Evolutionary conservation across 2,797 vertebrate species (phyloP).

Genomic region (Chelmon rostratus): DNA sequence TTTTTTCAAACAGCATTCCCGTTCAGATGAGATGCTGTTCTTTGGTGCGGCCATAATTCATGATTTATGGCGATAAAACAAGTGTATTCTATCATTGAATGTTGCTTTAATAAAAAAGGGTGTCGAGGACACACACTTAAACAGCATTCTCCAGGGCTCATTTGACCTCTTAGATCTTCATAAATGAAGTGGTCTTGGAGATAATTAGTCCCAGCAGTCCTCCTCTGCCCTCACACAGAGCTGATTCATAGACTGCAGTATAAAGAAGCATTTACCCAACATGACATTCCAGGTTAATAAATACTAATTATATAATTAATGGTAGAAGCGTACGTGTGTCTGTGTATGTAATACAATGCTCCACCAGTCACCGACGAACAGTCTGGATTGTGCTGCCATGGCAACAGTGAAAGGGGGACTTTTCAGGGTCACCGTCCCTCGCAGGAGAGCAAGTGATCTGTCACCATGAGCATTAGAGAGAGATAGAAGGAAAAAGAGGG

Average conservation of each 20-base stretch:
- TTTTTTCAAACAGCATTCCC: not conserved
- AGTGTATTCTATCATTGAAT: not conserved
- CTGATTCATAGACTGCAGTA: slow-evolving; percentile 24
- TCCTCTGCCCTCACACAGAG: not conserved
- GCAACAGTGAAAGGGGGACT: slow-evolving; percentile 61
- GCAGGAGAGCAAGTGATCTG: slow-evolving; percentile 55
- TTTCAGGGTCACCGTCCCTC: slow-evolving; percentile 67
- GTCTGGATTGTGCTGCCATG: slow-evolving; percentile 67
- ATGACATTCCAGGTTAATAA: slow-evolving; percentile 8
- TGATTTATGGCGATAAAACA: slow-evolving; percentile 4
- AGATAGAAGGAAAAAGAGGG: slow-evolving; percentile 4
- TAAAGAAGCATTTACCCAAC: slow-evolving; percentile 7
- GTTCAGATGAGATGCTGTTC: not conserved
- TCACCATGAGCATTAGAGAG: slow-evolving; percentile 30
- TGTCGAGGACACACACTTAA: not conserved
- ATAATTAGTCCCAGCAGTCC: slow-evolving; percentile 37
- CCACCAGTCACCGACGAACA: slow-evolving; percentile 16
- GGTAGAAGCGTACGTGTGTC: not conserved
- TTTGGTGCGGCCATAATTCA: slow-evolving; percentile 3
- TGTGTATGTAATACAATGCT: slow-evolving; percentile 17
- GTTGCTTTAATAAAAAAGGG: not conserved
- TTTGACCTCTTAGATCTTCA: slow-evolving; percentile 30
- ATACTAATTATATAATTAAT: not conserved
- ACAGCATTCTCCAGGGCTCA: not conserved
- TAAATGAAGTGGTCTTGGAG: slow-evolving; percentile 21